A percentile compares a stretch with the other conserved stretches of the same genome.
These are phyloP conservation scores for Itoplectis maculator DNA, from an alignment of 2,888 invertebrate species.

Conservation along the genomic window DNA sequence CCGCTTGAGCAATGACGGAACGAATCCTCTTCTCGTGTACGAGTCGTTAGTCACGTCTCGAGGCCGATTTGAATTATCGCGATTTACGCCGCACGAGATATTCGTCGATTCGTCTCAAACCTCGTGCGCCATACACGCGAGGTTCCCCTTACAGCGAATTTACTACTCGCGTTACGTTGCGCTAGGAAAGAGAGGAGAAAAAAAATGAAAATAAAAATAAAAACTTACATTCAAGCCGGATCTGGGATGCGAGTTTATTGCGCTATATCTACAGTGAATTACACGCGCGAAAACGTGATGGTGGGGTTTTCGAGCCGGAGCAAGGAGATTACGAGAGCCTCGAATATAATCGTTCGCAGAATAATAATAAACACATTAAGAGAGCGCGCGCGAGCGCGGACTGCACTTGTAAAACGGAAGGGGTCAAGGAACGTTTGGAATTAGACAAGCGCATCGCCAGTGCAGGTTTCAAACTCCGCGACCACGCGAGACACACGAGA, in stretches of 20 bases:
- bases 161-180: background rate
- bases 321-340: constrained; percentile 6
- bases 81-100: background rate
- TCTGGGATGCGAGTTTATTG: background rate
- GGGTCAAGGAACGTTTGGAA: constrained; percentile 32
- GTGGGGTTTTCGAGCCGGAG: background rate
- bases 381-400: background rate
- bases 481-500: background rate
- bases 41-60: constrained; percentile 15
- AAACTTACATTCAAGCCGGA: background rate
- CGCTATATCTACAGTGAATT: background rate
- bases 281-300: background rate
- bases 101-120: constrained; percentile 14
- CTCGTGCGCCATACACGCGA: constrained; percentile 11
- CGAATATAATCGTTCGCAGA: constrained; percentile 21
- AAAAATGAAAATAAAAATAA: background rate
- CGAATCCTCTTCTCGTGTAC: constrained; percentile 29
- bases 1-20: constrained; percentile 25
- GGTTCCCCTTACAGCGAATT: too few species aligned
- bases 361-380: constrained; percentile 26
- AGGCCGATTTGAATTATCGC: constrained; percentile 21
- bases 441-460: constrained; percentile 24
- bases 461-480: constrained; percentile 31
- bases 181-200: background rate
- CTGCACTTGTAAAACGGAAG: constrained; percentile 13